These are phyloP conservation scores for Allobates femoralis DNA, from an alignment of 2,797 vertebrate genomes.

Conservation along the genomic window DNA sequence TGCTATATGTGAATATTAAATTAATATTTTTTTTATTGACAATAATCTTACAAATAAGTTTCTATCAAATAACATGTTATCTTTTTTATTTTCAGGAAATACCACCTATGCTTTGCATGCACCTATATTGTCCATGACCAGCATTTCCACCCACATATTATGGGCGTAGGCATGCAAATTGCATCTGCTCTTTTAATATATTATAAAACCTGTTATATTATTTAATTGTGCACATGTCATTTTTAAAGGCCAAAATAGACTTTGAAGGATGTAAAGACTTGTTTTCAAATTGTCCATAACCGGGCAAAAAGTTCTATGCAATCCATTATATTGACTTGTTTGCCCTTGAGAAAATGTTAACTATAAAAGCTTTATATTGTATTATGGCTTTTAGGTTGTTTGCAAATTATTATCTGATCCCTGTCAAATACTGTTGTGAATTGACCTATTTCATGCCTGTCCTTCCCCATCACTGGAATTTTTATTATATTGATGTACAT, in stretches of 20 bases:
- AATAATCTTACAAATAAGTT: background rate
- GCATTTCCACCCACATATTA: background rate
- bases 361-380: background rate
- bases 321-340: background rate
- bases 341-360: background rate
- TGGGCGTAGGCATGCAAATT: background rate
- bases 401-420: background rate
- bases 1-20: constrained; percentile 18
- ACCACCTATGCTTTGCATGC: background rate
- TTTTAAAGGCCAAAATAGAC: background rate
- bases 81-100: background rate
- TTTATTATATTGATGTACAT: background rate
- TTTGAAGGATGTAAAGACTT: background rate
- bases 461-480: background rate
- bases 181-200: background rate
- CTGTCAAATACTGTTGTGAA: background rate
- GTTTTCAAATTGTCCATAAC: background rate
- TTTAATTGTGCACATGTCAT: background rate
- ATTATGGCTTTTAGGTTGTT: constrained; percentile 38
- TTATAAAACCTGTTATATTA: background rate
- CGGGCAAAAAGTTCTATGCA: background rate
- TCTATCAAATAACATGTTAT: background rate
- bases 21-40: constrained; percentile 17
- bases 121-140: background rate
- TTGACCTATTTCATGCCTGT: background rate